phyloP scores from a whole-genome alignment of 2,113 vertebrate genomes.

The Embiotoca jacksoni region DNA sequence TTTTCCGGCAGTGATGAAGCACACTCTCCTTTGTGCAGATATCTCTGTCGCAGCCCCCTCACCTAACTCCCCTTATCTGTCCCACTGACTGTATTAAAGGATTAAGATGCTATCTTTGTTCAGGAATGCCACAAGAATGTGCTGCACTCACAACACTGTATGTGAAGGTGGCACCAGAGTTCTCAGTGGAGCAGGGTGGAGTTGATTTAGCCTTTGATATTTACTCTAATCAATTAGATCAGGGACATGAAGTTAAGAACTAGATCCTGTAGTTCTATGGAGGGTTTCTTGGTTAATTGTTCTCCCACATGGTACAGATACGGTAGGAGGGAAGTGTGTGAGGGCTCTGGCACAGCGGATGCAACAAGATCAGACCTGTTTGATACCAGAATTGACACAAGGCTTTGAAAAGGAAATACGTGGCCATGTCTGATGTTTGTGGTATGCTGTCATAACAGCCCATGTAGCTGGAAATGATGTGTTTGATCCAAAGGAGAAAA shows the following conservation, averaged over 20 bases:
- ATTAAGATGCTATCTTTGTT: conserved; percentile 69
- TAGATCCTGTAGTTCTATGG: not conserved
- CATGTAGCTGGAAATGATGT: not conserved
- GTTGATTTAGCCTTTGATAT: conserved; percentile 11
- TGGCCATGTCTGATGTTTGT: conserved; percentile 39
- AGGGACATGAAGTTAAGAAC: not conserved
- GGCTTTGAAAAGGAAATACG: conserved; percentile 42
- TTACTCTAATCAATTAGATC: conserved; percentile 11
- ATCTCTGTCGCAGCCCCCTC: conserved; percentile 34
- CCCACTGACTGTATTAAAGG: conserved; percentile 52
- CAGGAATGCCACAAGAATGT: conserved; percentile 59
- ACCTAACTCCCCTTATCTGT: conserved; percentile 41
- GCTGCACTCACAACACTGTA: not conserved
- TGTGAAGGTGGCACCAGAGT: not conserved
- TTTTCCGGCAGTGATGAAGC: not conserved
- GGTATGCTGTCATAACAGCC: conserved; percentile 56
- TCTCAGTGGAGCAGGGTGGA: not conserved
- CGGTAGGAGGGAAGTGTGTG: not conserved
- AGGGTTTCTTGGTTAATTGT: conserved; percentile 23
- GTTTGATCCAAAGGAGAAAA: conserved; percentile 16
- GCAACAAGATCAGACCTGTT: conserved; percentile 68
- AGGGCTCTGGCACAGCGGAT: not conserved
- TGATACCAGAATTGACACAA: conserved; percentile 21
- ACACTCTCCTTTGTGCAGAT: conserved; percentile 18
- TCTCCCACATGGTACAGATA: conserved; percentile 14